A percentile compares a stretch with the other conserved stretches of the same genome.
These are phyloP conservation scores for Volucella bombylans DNA, from an alignment of 2,888 invertebrate genomes.

Conservation along the genomic window DNA sequence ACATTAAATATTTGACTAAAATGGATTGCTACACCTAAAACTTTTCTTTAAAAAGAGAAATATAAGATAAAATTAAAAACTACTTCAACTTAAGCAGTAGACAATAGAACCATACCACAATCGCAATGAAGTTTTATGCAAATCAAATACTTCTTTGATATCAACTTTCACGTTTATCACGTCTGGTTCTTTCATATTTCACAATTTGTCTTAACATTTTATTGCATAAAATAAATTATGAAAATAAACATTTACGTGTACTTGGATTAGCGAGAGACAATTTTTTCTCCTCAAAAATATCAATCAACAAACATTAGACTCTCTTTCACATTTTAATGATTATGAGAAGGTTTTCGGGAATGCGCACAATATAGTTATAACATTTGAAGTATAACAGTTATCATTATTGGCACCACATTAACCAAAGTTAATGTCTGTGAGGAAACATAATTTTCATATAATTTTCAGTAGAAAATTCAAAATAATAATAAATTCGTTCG, in stretches of 20 bases:
- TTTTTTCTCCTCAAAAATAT: conserved; percentile 2
- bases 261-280: conserved; percentile 14
- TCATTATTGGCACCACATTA: not conserved
- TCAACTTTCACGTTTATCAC: not conserved
- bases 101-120: conserved; percentile 10
- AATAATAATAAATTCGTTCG: too few species aligned
- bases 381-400: conserved; percentile 30
- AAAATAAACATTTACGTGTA: conserved; percentile 31
- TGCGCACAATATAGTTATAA: conserved; percentile 6
- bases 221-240: not conserved
- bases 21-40: too few species aligned
- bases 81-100: not conserved
- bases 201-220: not conserved
- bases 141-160: not conserved
- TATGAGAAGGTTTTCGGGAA: not conserved
- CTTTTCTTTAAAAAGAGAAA: too few species aligned
- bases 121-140: not conserved
- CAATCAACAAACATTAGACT: conserved; percentile 18
- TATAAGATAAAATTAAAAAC: too few species aligned
- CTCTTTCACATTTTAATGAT: not conserved
- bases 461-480: too few species aligned
- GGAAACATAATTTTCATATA: too few species aligned
- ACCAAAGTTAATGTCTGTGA: not conserved
- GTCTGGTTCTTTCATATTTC: not conserved
- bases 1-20: too few species aligned